Conservation (phyloP, 2,113 vertebrate species). For the Stigmatopora nigra region DNA sequence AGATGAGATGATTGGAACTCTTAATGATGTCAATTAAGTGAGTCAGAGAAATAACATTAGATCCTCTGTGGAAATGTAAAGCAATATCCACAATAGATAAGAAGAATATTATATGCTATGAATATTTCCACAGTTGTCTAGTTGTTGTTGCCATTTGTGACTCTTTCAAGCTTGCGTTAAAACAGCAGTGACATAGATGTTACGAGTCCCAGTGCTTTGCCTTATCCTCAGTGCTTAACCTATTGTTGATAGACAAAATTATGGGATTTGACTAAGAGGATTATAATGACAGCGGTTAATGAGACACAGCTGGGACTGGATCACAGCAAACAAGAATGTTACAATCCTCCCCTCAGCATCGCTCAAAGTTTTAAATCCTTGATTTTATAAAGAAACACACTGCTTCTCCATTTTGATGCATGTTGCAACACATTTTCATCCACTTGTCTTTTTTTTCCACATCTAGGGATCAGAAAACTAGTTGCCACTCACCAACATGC, state of each 20-base stretch:
- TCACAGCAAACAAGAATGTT: constrained; percentile 49
- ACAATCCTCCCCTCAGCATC: constrained; percentile 2
- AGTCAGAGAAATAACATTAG: no score
- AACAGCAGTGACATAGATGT: no score
- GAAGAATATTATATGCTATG: no score
- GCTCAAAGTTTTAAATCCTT: constrained; percentile 32
- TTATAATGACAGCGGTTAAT: constrained; percentile 69
- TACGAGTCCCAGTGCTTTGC: neutral
- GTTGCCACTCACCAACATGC: constrained; percentile 48
- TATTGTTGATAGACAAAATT: constrained; percentile 67
- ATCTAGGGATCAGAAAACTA: constrained; percentile 34
- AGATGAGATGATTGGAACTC: no score
- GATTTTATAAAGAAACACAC: constrained; percentile 29
- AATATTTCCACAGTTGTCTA: no score
- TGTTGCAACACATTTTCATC: constrained; percentile 19
- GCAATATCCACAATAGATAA: no score
- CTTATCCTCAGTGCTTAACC: constrained; percentile 48
- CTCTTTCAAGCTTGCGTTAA: no score
- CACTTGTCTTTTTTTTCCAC: constrained; percentile 3
- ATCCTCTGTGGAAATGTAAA: no score
- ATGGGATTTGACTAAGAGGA: constrained; percentile 71
- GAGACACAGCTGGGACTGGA: constrained; percentile 66
- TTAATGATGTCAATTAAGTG: no score
- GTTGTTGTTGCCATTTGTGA: no score
- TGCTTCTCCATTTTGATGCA: constrained; percentile 5